Evolutionary conservation across 2,113 vertebrate species (phyloP).

Genomic region (Origma solitaria): DNA sequence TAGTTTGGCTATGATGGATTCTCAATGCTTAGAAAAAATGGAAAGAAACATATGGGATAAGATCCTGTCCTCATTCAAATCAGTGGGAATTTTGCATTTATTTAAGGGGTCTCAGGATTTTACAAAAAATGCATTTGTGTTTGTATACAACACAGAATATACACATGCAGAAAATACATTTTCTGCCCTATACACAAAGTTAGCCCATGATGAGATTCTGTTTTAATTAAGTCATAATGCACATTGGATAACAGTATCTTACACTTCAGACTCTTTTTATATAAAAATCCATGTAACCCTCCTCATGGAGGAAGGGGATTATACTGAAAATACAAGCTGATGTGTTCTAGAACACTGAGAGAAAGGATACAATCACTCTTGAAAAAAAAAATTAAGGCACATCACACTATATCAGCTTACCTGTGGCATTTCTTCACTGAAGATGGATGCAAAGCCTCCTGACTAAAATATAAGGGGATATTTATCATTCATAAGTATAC

Average conservation of each 20-base stretch:
- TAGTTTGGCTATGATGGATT: slow-evolving; percentile 34
- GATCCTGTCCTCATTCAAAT: background rate
- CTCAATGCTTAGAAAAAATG: slow-evolving; percentile 23
- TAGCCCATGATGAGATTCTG: background rate
- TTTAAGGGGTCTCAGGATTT: background rate
- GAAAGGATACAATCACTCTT: background rate
- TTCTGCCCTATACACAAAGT: background rate
- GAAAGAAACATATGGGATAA: background rate
- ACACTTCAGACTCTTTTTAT: background rate
- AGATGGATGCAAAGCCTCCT: slow-evolving; percentile 74
- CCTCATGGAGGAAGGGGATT: background rate
- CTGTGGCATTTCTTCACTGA: slow-evolving; percentile 75
- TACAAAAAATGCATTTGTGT: background rate
- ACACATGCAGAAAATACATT: background rate
- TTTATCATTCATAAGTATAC: slow-evolving; percentile 49
- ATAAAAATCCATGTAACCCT: background rate
- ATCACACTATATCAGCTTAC: slow-evolving; percentile 26
- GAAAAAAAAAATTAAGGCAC: background rate
- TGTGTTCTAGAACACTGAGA: background rate
- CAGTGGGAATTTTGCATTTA: background rate
- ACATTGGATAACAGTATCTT: background rate
- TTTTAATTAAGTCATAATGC: background rate
- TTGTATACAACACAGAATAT: background rate
- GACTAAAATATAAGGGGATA: slow-evolving; percentile 72
- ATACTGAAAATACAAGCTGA: background rate